phyloP scores from a whole-genome alignment of 1,140 invertebrate genomes.

The Drosophila persimilis region DNA sequence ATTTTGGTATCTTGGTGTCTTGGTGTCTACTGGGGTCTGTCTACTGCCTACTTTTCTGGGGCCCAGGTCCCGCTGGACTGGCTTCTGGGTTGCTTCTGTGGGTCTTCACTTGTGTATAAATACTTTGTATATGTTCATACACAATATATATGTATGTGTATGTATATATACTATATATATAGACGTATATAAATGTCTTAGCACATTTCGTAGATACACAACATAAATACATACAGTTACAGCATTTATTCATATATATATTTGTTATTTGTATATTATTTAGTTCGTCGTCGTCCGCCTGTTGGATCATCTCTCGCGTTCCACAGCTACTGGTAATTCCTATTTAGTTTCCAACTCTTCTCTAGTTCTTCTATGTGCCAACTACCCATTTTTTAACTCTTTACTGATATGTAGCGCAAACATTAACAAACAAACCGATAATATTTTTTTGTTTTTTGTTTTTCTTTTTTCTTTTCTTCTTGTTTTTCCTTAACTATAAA shows the following conservation, averaged over 20 bases:
- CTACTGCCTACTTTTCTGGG: not conserved
- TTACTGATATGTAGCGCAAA: constrained; percentile 83
- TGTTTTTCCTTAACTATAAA: constrained; percentile 52
- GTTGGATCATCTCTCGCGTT: constrained; percentile 17
- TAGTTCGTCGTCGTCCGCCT: constrained; percentile 47
- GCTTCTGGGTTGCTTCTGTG: constrained; percentile 16
- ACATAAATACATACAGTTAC: constrained; percentile 73
- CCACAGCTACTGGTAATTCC: constrained; percentile 37
- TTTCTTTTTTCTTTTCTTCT: constrained; percentile 28
- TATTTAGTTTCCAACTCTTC: constrained; percentile 65
- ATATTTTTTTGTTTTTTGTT: constrained; percentile 58
- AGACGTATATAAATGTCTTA: constrained; percentile 78
- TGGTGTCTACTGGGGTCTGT: constrained; percentile 12
- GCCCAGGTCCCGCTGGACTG: not conserved
- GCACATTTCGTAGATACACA: constrained; percentile 77
- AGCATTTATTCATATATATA: constrained; percentile 33
- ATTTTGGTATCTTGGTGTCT: too few species aligned
- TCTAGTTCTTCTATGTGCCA: constrained; percentile 68
- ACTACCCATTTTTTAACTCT: constrained; percentile 72
- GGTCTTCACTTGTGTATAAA: constrained; percentile 42
- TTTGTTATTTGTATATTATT: constrained; percentile 49
- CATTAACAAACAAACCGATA: constrained; percentile 83
- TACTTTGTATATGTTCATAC: constrained; percentile 57
- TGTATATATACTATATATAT: constrained; percentile 55
- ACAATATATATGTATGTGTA: constrained; percentile 67